Conservation (phyloP, 2,888 invertebrate species). For the Zygothrica quintamaculata region DNA sequence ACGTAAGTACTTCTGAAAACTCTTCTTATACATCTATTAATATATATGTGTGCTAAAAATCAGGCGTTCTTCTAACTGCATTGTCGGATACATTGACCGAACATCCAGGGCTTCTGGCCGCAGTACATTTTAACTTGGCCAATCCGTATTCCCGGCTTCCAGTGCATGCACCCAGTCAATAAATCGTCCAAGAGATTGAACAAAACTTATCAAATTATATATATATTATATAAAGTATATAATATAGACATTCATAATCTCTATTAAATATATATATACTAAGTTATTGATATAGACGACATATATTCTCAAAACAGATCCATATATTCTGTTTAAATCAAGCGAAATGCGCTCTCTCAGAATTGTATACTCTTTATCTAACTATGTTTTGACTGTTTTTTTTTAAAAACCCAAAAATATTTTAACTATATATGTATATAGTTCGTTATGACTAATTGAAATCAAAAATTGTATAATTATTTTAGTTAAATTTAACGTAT, state of each 20-base stretch:
- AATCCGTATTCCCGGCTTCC: constrained; percentile 82
- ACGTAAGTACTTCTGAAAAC: constrained; percentile 85
- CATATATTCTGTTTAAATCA: constrained; percentile 38
- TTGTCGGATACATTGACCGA: constrained; percentile 90
- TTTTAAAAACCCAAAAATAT: not conserved
- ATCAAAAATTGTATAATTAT: constrained; percentile 11
- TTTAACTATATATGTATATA: not conserved
- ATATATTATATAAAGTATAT: constrained; percentile 42
- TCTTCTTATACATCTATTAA: not conserved
- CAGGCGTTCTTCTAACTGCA: constrained; percentile 91
- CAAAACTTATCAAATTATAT: constrained; percentile 49
- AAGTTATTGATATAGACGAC: constrained; percentile 51
- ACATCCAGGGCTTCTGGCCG: constrained; percentile 88
- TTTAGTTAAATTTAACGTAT: constrained; percentile 47
- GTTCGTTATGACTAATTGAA: no score
- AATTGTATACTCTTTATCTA: constrained; percentile 42
- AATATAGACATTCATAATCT: constrained; percentile 41
- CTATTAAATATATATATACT: constrained; percentile 43
- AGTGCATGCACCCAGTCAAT: constrained; percentile 69
- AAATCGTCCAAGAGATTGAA: constrained; percentile 26
- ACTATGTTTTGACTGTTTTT: constrained; percentile 17
- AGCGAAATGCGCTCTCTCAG: constrained; percentile 68
- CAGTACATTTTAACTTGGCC: constrained; percentile 86
- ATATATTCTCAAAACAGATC: constrained; percentile 30
- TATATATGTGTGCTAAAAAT: no score